A percentile compares a stretch with the other conserved stretches of the same genome.
These are phyloP conservation scores for Drosophila ficusphila DNA, from an alignment of 1,140 invertebrate genomes.

Conservation along the genomic window DNA sequence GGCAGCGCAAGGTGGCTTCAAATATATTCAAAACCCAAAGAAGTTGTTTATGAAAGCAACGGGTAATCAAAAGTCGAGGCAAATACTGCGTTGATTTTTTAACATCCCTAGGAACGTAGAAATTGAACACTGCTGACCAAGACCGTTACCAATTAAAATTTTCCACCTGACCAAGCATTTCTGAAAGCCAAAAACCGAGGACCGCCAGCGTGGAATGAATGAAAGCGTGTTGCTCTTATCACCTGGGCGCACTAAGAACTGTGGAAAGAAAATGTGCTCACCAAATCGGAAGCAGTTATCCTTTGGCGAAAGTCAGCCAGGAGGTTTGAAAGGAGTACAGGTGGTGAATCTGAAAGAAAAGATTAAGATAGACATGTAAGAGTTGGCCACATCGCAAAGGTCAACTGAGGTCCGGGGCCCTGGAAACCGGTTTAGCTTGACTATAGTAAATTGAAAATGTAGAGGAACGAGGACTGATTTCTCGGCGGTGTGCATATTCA, in stretches of 20 bases:
- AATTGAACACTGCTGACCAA: not conserved
- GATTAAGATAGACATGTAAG: conserved; percentile 50
- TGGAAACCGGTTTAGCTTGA: not conserved
- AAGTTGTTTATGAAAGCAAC: too few species aligned
- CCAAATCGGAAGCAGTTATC: conserved; percentile 48
- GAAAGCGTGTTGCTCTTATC: conserved; percentile 46
- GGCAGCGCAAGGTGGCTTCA: too few species aligned
- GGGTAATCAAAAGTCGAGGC: too few species aligned
- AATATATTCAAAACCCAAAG: too few species aligned
- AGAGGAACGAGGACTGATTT: not conserved
- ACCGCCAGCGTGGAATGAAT: conserved; percentile 9
- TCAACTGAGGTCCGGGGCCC: not conserved
- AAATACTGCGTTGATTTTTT: conserved; percentile 46
- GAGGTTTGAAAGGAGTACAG: not conserved
- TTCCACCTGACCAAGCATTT: conserved; percentile 47
- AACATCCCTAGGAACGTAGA: conserved; percentile 21
- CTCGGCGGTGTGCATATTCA: not conserved
- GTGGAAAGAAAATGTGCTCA: conserved; percentile 2
- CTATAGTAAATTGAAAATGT: not conserved
- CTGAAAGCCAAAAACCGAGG: conserved; percentile 3
- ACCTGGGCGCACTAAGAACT: conserved; percentile 28
- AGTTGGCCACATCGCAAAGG: conserved; percentile 22
- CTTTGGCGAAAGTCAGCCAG: conserved; percentile 4
- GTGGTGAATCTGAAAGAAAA: conserved; percentile 33
- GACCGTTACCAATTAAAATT: conserved; percentile 48